phyloP scores from a whole-genome alignment of 2,888 invertebrate species.

The Nemotelus nigrinus region DNA sequence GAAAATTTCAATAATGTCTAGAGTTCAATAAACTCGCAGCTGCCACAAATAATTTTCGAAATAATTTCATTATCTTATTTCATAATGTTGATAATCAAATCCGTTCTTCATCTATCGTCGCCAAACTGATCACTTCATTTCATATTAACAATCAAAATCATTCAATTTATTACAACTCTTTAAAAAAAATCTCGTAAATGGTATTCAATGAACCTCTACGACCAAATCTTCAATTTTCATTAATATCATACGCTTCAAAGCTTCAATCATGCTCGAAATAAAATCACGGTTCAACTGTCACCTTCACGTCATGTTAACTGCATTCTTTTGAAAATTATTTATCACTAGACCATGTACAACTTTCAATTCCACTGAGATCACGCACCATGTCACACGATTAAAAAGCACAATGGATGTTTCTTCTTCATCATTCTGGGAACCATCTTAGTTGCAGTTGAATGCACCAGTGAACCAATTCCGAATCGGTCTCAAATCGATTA shows the following conservation, averaged over 20 bases:
- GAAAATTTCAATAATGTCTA: too few species aligned
- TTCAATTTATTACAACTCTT: background rate
- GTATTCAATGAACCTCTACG: background rate
- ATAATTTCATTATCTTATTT: background rate
- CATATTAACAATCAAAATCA: background rate
- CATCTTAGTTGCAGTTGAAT: background rate
- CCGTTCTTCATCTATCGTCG: background rate
- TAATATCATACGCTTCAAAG: too few species aligned
- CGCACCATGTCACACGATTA: background rate
- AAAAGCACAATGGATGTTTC: background rate
- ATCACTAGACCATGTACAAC: background rate
- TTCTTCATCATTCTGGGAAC: background rate
- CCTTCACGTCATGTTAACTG: constrained; percentile 9
- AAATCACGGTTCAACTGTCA: background rate
- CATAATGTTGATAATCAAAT: background rate
- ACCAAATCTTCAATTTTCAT: background rate
- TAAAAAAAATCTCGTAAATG: background rate
- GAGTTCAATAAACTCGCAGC: background rate
- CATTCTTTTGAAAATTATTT: background rate
- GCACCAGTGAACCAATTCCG: background rate
- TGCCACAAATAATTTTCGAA: background rate
- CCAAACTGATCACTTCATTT: background rate
- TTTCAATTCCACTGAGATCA: background rate
- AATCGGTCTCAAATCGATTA: background rate
- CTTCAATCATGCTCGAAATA: background rate